Percentiles rank a stretch among this genome's conserved stretches.
These are phyloP conservation scores for Drosophila fungiperda DNA, from an alignment of 2,888 invertebrate species.

Conservation along the genomic window DNA sequence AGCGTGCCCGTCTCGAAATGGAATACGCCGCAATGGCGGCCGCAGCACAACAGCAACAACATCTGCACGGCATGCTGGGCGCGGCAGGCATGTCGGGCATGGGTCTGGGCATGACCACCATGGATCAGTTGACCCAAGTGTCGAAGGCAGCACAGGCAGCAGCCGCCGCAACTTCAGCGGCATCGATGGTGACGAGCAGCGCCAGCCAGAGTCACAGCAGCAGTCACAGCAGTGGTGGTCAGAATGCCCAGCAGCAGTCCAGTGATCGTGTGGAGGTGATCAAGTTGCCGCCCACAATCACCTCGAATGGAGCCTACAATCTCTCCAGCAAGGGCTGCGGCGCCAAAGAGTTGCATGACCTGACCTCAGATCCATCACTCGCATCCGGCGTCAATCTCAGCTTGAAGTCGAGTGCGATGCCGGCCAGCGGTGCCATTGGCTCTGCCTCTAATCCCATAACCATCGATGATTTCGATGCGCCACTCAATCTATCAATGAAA, in stretches of 20 bases:
- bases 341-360: constrained; percentile 82
- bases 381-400: constrained; percentile 84
- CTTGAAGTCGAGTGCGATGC: constrained; percentile 73
- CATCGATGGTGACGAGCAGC: constrained; percentile 47
- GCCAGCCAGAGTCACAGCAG: constrained; percentile 42
- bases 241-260: constrained; percentile 47
- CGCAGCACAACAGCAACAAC: constrained; percentile 82
- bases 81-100: constrained; percentile 63
- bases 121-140: constrained; percentile 61
- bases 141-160: constrained; percentile 53
- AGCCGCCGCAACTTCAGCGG: constrained; percentile 24
- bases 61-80: constrained; percentile 69
- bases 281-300: constrained; percentile 90
- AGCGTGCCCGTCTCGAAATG: constrained; percentile 85
- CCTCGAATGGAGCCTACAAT: constrained; percentile 86
- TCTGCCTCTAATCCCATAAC: constrained; percentile 83
- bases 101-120: constrained; percentile 53
- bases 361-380: constrained; percentile 77
- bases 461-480: constrained; percentile 89
- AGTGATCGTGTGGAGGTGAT: constrained; percentile 93
- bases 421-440: constrained; percentile 66
- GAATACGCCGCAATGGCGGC: constrained; percentile 85
- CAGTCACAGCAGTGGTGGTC: constrained; percentile 23
- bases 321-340: constrained; percentile 82
- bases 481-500: constrained; percentile 93